Evolutionary conservation across 1,140 invertebrate genomes (phyloP).

Genomic region (Achatina immaculata): DNA sequence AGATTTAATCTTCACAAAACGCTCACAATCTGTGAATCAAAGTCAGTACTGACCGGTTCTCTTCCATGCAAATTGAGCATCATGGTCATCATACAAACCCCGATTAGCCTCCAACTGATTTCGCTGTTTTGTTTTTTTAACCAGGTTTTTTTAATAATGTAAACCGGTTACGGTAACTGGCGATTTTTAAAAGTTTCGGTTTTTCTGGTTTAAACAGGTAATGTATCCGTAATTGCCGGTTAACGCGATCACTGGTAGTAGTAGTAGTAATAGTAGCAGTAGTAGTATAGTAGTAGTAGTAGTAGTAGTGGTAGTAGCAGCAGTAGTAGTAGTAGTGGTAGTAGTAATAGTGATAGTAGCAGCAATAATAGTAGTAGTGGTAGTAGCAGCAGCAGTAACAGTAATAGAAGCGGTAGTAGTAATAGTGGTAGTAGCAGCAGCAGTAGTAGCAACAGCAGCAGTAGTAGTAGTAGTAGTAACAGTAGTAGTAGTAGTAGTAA

Average conservation of each 20-base stretch:
- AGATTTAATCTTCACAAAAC: too few species aligned
- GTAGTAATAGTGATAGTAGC: conserved; percentile 12
- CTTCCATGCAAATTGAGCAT: too few species aligned
- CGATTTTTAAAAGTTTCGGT: neutral
- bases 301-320: neutral
- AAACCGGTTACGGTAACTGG: neutral
- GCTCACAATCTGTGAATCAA: too few species aligned
- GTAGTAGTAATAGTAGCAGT: conserved; percentile 13
- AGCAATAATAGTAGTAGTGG: neutral
- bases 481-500: neutral
- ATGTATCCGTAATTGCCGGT: neutral
- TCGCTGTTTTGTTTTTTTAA: neutral
- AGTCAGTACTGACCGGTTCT: too few species aligned
- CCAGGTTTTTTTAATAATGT: neutral
- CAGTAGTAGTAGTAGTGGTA: conserved; percentile 4
- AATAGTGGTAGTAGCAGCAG: neutral
- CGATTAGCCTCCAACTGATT: too few species aligned
- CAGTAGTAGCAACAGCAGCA: neutral
- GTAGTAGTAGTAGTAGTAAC: conserved; percentile 5
- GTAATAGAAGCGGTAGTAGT: neutral
- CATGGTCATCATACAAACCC: too few species aligned
- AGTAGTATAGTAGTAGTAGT: neutral
- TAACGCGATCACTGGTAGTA: neutral
- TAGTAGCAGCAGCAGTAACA: neutral
- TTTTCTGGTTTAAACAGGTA: neutral